Base-by-base conservation (phyloP, 2,797 vertebrate species). In the Chloroceryle inda region DNA sequence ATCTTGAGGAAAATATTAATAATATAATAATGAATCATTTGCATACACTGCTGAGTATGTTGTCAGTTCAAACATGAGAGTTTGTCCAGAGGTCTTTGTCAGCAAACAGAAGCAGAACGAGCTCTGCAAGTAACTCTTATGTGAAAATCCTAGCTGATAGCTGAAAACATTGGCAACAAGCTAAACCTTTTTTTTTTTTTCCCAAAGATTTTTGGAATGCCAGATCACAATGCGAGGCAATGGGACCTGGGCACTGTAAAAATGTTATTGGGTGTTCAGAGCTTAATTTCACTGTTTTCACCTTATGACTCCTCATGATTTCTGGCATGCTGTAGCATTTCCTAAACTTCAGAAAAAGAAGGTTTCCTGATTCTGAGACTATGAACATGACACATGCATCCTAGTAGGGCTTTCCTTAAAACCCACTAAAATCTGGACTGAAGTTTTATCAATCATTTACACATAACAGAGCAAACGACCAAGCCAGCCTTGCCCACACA, bases 1-100 rank as follows among this genome's bases (percentile, higher is more conserved):
- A 80, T 87, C 81, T 91, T 67, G 84, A 94, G 37, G 35, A 88
- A 96, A 93, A 89, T 83, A 92, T 74, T 92, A 91, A 91, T 87
- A 86, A 40, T 45, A 77, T 76, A 77, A 73, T 83, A 87, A 93
- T 72, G 22, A 33, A 0, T 14, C 42, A 72, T 93, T 97, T 96
- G 75, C 92, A 92, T 92, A 87, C 3, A 2, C 26, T 26, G 45
- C 37, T 33, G 62, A 88, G 31, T 40, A 38, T 58, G 47, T 85
- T 92, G 71, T 82, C 76, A 83, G 29, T 91, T 93, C 86, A 85
- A 93, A 94, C 56, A 91, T 58, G 13, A 61, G 49, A 64, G 23
- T 74, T 83, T 85, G 38, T 90, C 83, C 76, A 78, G 71, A 73
- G 50, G 35, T 84, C 76, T 79, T 85, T 75, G 69, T 82, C 71